phyloP scores from a whole-genome alignment of 2,797 vertebrate species.

The Acrossocheilus fasciatus region DNA sequence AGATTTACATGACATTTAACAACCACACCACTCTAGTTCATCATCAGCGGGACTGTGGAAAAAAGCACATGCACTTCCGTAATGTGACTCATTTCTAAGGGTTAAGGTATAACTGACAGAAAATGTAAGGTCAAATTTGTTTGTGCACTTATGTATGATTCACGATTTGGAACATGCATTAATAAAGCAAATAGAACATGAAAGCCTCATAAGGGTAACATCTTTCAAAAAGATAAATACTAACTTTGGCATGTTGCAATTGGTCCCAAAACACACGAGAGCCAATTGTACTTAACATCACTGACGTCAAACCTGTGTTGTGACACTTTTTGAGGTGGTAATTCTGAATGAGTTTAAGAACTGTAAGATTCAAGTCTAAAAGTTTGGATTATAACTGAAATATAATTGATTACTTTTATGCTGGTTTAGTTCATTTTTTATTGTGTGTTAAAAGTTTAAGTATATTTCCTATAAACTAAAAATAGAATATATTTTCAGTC shows the following conservation, averaged over 20 bases:
- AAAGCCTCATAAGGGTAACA: not conserved
- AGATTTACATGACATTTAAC: conserved; percentile 74
- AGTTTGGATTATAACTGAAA: not conserved
- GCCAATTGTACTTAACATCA: not conserved
- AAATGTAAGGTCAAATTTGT: not conserved
- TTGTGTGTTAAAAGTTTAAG: no score
- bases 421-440: no score
- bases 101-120: not conserved
- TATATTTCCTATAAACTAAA: not conserved
- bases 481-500: not conserved
- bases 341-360: not conserved
- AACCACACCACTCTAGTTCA: conserved; percentile 60
- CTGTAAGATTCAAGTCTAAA: not conserved
- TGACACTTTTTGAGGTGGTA: not conserved
- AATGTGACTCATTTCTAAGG: not conserved
- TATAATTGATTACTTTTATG: not conserved
- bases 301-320: not conserved
- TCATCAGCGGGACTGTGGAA: not conserved
- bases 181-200: not conserved
- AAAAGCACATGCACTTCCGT: not conserved
- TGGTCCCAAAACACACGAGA: not conserved
- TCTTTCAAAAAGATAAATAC: not conserved
- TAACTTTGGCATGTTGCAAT: not conserved
- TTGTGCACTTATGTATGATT: not conserved
- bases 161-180: not conserved